Base-by-base conservation (phyloP, 2,113 vertebrate species). In the Nothocercus nigrocapillus region DNA sequence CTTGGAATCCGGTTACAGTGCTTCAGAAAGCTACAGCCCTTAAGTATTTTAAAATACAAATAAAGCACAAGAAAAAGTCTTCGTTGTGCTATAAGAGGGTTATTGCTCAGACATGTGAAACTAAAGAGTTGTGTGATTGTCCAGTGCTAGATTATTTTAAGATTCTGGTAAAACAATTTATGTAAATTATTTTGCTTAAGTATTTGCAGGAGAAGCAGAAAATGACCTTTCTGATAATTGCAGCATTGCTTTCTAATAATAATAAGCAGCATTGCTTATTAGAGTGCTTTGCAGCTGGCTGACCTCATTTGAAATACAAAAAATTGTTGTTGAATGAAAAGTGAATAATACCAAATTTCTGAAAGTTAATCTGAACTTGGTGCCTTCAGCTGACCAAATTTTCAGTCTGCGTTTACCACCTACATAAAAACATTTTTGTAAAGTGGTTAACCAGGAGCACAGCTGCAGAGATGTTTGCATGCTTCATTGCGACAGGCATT, bases 361-460 rank as follows among this genome's bases (percentile, higher is more conserved):
- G 93, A 85, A 95, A 95, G 93, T 74, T 96, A 84, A 93, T 90
- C 85, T 95, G 94, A 98, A 97, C 96, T 95, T 85, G 4, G 76
- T 97, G 98, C 97, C 96, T 97, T 97, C 82, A 90, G 79, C 83
- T 97, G 90, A 85, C 66, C 12, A 83, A 68, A 76, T 91, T 97
- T 95, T 96, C 96, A 96, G 95, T 95, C 90, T 86, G 45, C 20
- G 7, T 94, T 97, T 96, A 89, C 97, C 97, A 98, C 97, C 97
- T 97, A 97, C 97, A 87, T 93, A 95, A 42, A 86, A 97, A 93
- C 97, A 96, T 97, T 98, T 98, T 98, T 95, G 97, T 96, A 90
- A 96, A 93, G 97, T 96, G 91, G 97, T 97, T 98, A 97, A 98
- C 97, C 97, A 97, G 91, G 90, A 96, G 91, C 90, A 88, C 98